Percentiles rank a stretch among this genome's conserved stretches.
Evolutionary conservation across 2,888 invertebrate species (phyloP).

Genomic region (Rhodophaea formosa): DNA sequence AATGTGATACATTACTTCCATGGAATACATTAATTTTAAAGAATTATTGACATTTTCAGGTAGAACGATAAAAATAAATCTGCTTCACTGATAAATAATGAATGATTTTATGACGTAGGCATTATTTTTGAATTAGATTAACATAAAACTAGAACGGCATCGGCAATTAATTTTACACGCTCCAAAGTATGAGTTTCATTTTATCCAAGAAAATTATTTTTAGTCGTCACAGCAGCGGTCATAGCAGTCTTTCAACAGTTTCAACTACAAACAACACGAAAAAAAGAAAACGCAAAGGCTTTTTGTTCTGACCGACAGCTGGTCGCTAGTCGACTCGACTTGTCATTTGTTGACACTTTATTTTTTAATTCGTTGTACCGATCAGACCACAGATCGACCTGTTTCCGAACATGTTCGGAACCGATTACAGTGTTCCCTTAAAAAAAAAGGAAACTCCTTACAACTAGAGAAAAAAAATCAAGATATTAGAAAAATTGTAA

Average conservation of each 20-base stretch:
- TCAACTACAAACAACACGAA: neutral
- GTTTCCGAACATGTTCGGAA: too few relatives aligned
- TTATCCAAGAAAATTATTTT: neutral
- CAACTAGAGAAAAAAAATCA: too few relatives aligned
- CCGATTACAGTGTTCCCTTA: too few relatives aligned
- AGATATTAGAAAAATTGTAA: too few relatives aligned
- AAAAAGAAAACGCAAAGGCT: neutral
- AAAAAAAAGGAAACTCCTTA: too few relatives aligned
- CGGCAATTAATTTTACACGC: neutral
- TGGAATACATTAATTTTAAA: neutral
- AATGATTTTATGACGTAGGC: neutral
- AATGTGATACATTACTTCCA: conserved; percentile 60
- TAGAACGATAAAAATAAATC: neutral
- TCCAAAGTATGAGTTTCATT: neutral
- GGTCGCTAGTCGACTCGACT: too few relatives aligned
- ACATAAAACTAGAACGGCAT: neutral
- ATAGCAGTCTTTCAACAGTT: neutral
- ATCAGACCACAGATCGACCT: too few relatives aligned
- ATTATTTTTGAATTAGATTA: neutral
- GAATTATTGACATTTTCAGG: neutral
- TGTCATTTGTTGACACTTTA: too few relatives aligned
- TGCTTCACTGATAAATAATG: neutral
- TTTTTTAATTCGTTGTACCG: too few relatives aligned
- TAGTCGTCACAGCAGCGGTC: neutral
- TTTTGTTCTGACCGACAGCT: neutral